Evolutionary conservation across 2,888 invertebrate species (phyloP).

Genomic region (Clistopyga incitator): DNA sequence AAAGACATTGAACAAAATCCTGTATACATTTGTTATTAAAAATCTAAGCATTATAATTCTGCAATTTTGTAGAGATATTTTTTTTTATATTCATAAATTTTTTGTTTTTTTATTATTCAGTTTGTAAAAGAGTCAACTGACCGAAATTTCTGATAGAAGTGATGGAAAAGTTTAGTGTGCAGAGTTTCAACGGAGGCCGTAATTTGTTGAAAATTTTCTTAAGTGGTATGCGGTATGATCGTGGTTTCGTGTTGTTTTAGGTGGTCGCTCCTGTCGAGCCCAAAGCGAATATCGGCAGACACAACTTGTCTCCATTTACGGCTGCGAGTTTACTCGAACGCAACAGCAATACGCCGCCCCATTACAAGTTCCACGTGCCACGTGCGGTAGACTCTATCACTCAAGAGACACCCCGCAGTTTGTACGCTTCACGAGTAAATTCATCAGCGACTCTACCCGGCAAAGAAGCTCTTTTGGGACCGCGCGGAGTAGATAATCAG

Average conservation of each 20-base stretch:
- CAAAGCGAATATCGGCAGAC: constrained; percentile 85
- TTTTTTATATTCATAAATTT: too few species aligned
- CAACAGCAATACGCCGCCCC: constrained; percentile 84
- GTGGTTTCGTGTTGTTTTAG: constrained; percentile 68
- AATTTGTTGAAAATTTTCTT: constrained; percentile 9
- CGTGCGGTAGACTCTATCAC: constrained; percentile 89
- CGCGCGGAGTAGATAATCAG: constrained; percentile 80
- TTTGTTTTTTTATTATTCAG: too few species aligned
- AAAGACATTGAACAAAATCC: too few species aligned
- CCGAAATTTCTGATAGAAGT: constrained; percentile 2
- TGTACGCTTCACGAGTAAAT: constrained; percentile 79
- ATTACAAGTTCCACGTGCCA: constrained; percentile 88
- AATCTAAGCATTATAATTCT: too few species aligned
- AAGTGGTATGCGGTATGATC: constrained; percentile 8
- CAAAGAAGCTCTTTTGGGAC: constrained; percentile 79
- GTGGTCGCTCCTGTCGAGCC: constrained; percentile 82
- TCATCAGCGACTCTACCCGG: constrained; percentile 79
- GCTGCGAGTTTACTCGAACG: constrained; percentile 85
- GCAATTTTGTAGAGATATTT: too few species aligned
- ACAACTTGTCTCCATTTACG: constrained; percentile 86
- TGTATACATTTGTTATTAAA: too few species aligned
- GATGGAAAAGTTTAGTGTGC: background rate
- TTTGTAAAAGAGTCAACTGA: too few species aligned
- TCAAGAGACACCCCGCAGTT: constrained; percentile 79
- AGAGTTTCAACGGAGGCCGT: background rate